These are phyloP conservation scores for Myotis brandtii DNA, from an alignment of 2,113 vertebrate genomes.

Conservation along the genomic window DNA sequence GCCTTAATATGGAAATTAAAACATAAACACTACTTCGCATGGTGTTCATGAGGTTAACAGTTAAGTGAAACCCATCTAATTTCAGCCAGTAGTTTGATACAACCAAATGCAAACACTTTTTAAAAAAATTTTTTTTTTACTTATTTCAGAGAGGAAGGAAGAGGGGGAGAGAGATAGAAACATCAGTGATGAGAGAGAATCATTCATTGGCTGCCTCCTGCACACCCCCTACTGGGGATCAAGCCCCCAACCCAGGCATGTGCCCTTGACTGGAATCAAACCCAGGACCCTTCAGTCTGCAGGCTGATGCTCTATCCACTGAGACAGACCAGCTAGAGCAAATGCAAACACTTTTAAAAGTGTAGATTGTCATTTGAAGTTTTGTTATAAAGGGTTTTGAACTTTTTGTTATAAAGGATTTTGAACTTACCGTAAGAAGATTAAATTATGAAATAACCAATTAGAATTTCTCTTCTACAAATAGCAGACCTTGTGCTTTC, in stretches of 20 bases:
- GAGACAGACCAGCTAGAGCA: neutral
- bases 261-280: no score
- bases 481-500: neutral
- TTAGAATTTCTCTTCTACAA: constrained; percentile 6
- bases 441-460: constrained; percentile 19
- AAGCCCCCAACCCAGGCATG: no score
- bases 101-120: neutral
- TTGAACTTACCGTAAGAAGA: neutral
- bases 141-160: no score
- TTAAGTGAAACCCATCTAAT: constrained; percentile 34
- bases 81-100: neutral
- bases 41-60: neutral
- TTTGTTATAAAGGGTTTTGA: neutral
- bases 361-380: neutral
- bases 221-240: no score
- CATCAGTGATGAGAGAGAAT: no score
- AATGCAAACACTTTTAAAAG: neutral
- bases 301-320: no score
- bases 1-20: neutral
- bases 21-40: neutral
- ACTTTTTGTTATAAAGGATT: neutral
- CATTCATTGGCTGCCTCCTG: no score
- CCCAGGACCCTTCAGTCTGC: no score
- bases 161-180: no score
- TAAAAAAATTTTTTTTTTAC: no score